These are phyloP conservation scores for Calliscelio sp. DNA, from an alignment of 2,888 invertebrate genomes.

Conservation along the genomic window DNA sequence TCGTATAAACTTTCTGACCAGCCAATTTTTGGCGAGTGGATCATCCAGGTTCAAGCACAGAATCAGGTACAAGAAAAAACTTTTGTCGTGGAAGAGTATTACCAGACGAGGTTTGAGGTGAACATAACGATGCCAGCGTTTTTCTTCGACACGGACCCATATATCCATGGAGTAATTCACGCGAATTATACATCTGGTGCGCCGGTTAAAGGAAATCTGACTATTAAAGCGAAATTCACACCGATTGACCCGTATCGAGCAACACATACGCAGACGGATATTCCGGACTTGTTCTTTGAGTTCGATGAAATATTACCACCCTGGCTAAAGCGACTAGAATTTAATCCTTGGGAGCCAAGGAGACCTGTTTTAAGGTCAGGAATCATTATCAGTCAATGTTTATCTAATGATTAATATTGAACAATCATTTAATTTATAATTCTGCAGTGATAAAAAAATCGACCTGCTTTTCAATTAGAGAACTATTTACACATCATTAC, in stretches of 20 bases:
- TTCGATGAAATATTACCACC: conserved; percentile 94
- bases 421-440: background rate
- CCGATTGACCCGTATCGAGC: conserved; percentile 87
- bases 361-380: conserved; percentile 88
- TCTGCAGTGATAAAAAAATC: conserved; percentile 44
- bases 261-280: conserved; percentile 81
- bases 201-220: conserved; percentile 95
- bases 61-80: conserved; percentile 94
- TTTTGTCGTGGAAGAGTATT: conserved; percentile 97
- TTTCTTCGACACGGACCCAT: conserved; percentile 95
- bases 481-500: conserved; percentile 62
- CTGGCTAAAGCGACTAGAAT: conserved; percentile 90
- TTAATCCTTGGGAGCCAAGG: conserved; percentile 86
- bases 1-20: conserved; percentile 96
- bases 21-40: conserved; percentile 97
- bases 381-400: too few relatives aligned
- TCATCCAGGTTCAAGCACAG: conserved; percentile 94
- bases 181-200: conserved; percentile 98
- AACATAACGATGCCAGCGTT: conserved; percentile 98
- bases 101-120: conserved; percentile 97
- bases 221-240: conserved; percentile 92
- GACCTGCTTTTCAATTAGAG: conserved; percentile 58
- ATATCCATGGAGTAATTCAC: conserved; percentile 94
- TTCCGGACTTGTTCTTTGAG: conserved; percentile 91
- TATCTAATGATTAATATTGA: background rate